Base-by-base conservation (phyloP, 2,113 vertebrate species). In the Coryphaenoides rupestris region DNA sequence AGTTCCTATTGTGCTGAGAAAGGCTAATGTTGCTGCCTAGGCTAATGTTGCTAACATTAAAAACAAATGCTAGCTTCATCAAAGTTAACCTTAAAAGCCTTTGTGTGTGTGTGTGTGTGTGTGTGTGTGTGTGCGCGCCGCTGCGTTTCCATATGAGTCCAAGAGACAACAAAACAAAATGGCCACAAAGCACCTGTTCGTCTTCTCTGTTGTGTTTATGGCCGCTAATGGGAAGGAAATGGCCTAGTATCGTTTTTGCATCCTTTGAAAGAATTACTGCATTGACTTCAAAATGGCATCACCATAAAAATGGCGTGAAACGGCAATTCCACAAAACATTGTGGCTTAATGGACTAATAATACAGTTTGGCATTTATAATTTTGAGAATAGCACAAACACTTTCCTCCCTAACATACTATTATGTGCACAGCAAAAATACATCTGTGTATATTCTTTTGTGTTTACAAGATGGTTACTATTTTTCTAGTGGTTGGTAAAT, bases 311-410 rank as follows among this genome's bases (percentile, higher is more conserved):
- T 74, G 14, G 58, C 62, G 15, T 50, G 47, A 9, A 21, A 21
- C 2, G 55, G n/a, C 22, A 68, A 79, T 83, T 82, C 80, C 80
- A 84, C 84, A 84, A 80, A 85, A 40, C 65, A 21, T 52, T 49
- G 47, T 74, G 73, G 80, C 86, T 84, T 80, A 81, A 82, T 79
- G 49, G 68, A 81, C 63, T 47, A 75, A 68, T 21, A 52, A 62
- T 65, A 46, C 40, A 57, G 46, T 60, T 0, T 3, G 66, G 64
- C 14, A 72, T 55, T 55, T 56, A 61, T 3, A 21, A 54, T 2
- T 14, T 67, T 68, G 3, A 3, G 17, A 62, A 49, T 62, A 65
- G 49, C 14, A 17, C 62, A 28, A 60, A 58, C 49, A 58, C 33
- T 59, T 74, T 69, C 65, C 62, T 74, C 66, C 60, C 67, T 46